Evolutionary conservation across 2,113 vertebrate species (phyloP).

Genomic region (Dendrocopos noguchii): DNA sequence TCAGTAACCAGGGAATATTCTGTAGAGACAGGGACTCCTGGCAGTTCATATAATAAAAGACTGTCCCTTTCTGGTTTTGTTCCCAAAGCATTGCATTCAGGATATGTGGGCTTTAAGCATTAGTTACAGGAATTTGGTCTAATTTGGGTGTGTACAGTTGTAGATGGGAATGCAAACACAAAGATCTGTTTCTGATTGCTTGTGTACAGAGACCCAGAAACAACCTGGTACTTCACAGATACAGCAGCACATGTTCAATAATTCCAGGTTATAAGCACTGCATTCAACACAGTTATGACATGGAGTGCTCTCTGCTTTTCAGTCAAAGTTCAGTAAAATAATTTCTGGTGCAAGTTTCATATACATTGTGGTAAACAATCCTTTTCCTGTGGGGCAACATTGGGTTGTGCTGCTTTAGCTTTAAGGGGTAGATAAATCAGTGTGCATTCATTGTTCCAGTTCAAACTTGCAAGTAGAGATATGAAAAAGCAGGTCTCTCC

Average conservation of each 20-base stretch:
- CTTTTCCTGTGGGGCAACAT: neutral
- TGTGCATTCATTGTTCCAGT: neutral
- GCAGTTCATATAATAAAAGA: neutral
- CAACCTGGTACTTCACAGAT: neutral
- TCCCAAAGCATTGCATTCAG: neutral
- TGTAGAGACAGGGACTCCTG: neutral
- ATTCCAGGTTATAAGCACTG: accelerated
- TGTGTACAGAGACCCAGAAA: neutral
- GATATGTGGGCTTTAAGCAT: neutral
- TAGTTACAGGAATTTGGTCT: neutral
- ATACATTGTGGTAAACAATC: neutral
- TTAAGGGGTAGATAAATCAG: neutral
- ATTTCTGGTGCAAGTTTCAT: neutral
- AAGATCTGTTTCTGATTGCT: neutral
- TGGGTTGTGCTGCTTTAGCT: neutral
- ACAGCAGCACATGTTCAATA: neutral
- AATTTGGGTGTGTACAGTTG: neutral
- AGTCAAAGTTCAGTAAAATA: neutral
- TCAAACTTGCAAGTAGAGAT: neutral
- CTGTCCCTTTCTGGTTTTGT: neutral
- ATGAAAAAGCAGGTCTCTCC: neutral
- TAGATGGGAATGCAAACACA: neutral
- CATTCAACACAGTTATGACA: neutral
- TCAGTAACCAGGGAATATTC: neutral
- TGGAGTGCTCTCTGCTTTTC: neutral